Conservation (phyloP, 2,888 invertebrate species). For the Plutella xylostella region DNA sequence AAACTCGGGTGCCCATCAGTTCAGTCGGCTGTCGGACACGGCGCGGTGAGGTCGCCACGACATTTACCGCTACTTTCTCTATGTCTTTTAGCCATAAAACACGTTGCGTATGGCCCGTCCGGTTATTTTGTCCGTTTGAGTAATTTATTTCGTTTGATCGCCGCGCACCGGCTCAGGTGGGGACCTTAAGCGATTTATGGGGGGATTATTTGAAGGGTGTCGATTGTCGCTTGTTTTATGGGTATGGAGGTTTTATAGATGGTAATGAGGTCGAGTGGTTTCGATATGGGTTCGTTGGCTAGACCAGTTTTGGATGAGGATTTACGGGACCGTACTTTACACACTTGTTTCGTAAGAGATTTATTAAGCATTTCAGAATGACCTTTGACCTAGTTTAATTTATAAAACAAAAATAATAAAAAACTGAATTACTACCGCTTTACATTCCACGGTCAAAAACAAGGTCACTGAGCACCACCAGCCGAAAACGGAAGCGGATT, state of each 20-base stretch:
- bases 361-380: not conserved
- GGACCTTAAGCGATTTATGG: slow-evolving; percentile 3
- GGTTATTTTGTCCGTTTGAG: slow-evolving; percentile 37
- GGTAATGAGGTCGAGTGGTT: not conserved
- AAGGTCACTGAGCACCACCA: too few species aligned
- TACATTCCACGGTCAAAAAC: too few species aligned
- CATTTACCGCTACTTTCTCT: slow-evolving; percentile 55
- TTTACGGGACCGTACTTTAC: not conserved
- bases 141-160: slow-evolving; percentile 47
- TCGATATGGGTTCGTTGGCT: not conserved
- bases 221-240: slow-evolving; percentile 6
- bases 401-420: too few species aligned
- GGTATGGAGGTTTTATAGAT: not conserved
- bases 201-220: slow-evolving; percentile 1
- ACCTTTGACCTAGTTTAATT: not conserved
- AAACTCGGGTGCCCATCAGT: slow-evolving; percentile 58
- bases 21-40: slow-evolving; percentile 59
- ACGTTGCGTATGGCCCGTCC: slow-evolving; percentile 42
- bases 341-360: not conserved
- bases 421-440: too few species aligned
- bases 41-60: slow-evolving; percentile 55
- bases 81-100: slow-evolving; percentile 48
- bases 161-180: slow-evolving; percentile 35
- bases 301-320: too few species aligned
- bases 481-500: not conserved